Evolutionary conservation across 2,888 invertebrate species (phyloP).

Genomic region (Netelia inedita): DNA sequence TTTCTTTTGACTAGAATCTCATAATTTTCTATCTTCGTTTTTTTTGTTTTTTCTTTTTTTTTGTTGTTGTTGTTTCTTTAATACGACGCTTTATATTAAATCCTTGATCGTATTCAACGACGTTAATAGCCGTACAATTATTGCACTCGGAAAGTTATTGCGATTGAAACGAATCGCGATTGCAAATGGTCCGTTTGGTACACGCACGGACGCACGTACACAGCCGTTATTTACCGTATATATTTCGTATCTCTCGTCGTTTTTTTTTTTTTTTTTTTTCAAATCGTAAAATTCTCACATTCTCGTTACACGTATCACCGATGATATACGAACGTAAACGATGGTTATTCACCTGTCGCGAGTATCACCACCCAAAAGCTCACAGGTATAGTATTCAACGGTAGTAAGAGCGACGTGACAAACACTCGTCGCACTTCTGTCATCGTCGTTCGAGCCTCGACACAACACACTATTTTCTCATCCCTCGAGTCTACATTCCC

Average conservation of each 20-base stretch:
- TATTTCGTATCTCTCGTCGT: not conserved
- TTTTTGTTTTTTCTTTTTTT: too few relatives aligned
- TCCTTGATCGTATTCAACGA: too few relatives aligned
- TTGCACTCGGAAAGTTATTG: conserved; percentile 33
- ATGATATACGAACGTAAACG: conserved; percentile 9
- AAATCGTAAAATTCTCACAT: conserved; percentile 30
- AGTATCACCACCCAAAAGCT: not conserved
- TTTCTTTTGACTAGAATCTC: conserved; percentile 53
- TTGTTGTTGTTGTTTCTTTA: too few relatives aligned
- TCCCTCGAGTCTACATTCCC: conserved; percentile 8
- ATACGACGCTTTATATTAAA: conserved; percentile 5
- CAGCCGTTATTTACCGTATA: conserved; percentile 25
- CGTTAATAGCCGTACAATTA: not conserved
- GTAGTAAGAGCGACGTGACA: not conserved
- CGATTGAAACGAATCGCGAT: not conserved
- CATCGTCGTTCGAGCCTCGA: conserved; percentile 33
- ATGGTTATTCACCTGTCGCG: conserved; percentile 36
- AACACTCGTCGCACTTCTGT: conserved; percentile 50
- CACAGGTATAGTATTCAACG: conserved; percentile 17
- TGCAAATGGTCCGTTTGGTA: conserved; percentile 11
- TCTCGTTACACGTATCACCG: conserved; percentile 50
- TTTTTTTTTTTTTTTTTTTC: not conserved
- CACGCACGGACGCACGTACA: not conserved
- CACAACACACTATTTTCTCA: not conserved
- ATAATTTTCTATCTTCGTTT: conserved; percentile 4